Percentiles rank a stretch among this genome's conserved stretches.
These are phyloP conservation scores for Orbicella faveolata DNA, from an alignment of 64 coral and sea anemone species.

Conservation along the genomic window DNA sequence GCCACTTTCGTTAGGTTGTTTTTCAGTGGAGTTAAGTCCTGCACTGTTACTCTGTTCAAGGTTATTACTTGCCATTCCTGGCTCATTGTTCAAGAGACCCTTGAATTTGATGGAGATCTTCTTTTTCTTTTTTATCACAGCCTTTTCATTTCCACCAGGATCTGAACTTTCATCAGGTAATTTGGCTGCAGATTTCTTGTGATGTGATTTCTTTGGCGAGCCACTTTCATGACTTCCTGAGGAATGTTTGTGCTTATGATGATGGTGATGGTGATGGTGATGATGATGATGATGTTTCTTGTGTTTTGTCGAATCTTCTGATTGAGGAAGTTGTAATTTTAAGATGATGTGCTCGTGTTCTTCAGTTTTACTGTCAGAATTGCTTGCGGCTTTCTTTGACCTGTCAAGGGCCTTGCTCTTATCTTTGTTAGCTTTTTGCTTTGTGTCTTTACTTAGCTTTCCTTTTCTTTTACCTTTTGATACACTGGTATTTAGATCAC, in stretches of 20 bases:
- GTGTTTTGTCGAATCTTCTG: constrained; percentile 33
- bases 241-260: constrained; percentile 58
- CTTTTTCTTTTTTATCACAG: constrained; percentile 21
- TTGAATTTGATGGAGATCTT: constrained; percentile 67
- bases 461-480: neutral
- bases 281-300: constrained; percentile 65
- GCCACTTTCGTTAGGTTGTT: neutral
- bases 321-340: constrained; percentile 60
- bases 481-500: neutral
- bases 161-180: neutral
- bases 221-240: constrained; percentile 12
- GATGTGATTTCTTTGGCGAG: constrained; percentile 15
- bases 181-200: constrained; percentile 18
- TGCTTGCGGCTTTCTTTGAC: neutral
- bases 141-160: neutral
- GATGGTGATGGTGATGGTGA: constrained; percentile 23
- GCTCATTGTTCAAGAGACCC: constrained; percentile 29
- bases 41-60: neutral
- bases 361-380: neutral
- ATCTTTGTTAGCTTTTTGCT: neutral
- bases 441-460: neutral
- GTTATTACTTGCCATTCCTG: constrained; percentile 18
- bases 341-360: constrained; percentile 54
- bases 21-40: neutral
- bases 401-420: neutral